Evolutionary conservation across 2,113 vertebrate species (phyloP).

Genomic region (western clawed frog (Xenopus tropicalis)): DNA sequence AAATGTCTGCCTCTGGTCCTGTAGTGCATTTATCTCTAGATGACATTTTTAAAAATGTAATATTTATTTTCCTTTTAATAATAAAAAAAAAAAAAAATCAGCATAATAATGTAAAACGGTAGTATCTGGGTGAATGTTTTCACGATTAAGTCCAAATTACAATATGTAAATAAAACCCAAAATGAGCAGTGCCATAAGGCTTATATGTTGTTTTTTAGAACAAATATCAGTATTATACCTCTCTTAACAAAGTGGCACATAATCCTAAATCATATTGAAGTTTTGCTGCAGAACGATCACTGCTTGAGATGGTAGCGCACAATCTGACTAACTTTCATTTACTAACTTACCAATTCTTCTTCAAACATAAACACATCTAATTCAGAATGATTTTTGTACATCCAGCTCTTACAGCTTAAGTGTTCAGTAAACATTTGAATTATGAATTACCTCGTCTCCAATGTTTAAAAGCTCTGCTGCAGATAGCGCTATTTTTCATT

Average conservation of each 20-base stretch:
- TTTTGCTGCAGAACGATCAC: slow-evolving; percentile 12
- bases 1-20: too few relatives aligned
- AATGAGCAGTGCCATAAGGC: not conserved
- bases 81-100: too few relatives aligned
- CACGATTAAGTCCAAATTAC: not conserved
- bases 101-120: too few relatives aligned
- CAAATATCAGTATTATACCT: not conserved
- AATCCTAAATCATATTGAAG: not conserved
- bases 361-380: slow-evolving; percentile 4
- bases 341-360: not conserved
- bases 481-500: slow-evolving; percentile 25
- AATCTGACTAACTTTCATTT: slow-evolving; percentile 15
- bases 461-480: slow-evolving; percentile 8
- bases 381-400: slow-evolving; percentile 8
- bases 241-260: not conserved
- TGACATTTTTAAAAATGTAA: too few relatives aligned
- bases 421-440: slow-evolving; percentile 23
- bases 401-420: slow-evolving; percentile 1
- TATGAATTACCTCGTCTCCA: slow-evolving; percentile 24
- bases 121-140: too few relatives aligned
- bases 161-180: not conserved
- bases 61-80: too few relatives aligned
- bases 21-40: too few relatives aligned
- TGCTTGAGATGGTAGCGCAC: slow-evolving; percentile 9
- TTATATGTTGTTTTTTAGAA: not conserved